Evolutionary conservation across 35 echinoderm and acorn worm genomes (phyloP).

Genomic region (Holothuria glaberrima): DNA sequence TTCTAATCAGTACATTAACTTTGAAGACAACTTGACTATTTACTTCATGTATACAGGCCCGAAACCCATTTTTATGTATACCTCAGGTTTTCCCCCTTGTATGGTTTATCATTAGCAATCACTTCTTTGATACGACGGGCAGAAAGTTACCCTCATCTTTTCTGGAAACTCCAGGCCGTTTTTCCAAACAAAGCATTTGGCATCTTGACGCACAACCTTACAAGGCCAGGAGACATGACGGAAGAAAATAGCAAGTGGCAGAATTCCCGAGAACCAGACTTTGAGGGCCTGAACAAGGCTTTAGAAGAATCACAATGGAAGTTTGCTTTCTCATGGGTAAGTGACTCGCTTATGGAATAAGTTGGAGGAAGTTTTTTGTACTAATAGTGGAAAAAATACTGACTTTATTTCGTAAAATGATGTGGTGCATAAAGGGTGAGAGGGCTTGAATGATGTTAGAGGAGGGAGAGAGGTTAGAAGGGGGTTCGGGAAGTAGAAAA

Average conservation of each 20-base stretch:
- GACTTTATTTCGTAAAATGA: too few relatives aligned
- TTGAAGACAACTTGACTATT: too few relatives aligned
- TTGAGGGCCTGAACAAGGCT: not conserved
- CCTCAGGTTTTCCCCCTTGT: not conserved
- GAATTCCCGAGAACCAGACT: not conserved
- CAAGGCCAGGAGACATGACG: too few relatives aligned
- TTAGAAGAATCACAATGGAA: not conserved
- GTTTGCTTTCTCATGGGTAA: slow-evolving; percentile 20
- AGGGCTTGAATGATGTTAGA: too few relatives aligned
- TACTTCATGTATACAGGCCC: not conserved
- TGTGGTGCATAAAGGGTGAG: too few relatives aligned
- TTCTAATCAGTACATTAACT: too few relatives aligned
- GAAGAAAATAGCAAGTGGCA: not conserved
- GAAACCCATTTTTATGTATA: too few relatives aligned
- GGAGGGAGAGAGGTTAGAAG: too few relatives aligned
- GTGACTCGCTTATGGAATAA: too few relatives aligned
- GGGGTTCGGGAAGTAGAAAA: too few relatives aligned
- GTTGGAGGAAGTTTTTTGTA: too few relatives aligned
- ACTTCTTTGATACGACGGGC: not conserved
- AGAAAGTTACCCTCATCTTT: not conserved
- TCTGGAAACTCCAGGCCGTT: slow-evolving; percentile 2
- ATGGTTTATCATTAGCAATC: not conserved
- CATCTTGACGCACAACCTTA: not conserved
- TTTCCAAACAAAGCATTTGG: slow-evolving; percentile 3
- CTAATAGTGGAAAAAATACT: too few relatives aligned